A percentile compares a stretch with the other conserved stretches of the same genome.
Evolutionary conservation across 2,888 invertebrate genomes (phyloP).

Genomic region (Tolmerus cingulatus): DNA sequence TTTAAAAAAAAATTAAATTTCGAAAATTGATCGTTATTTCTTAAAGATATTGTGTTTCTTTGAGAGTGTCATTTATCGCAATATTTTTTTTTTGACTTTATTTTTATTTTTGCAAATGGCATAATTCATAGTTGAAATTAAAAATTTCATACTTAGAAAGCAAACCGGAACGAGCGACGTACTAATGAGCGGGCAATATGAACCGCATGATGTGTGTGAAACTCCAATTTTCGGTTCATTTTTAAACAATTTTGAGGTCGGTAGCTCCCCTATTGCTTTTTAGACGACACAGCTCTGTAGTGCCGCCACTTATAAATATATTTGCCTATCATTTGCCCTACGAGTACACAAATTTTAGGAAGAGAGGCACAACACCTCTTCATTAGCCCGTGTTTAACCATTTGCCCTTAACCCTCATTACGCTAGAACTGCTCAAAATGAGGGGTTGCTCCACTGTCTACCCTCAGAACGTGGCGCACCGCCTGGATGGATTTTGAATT

Average conservation of each 20-base stretch:
- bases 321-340: not conserved
- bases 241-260: not conserved
- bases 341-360: not conserved
- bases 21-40: too few species aligned
- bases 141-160: not conserved
- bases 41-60: too few species aligned
- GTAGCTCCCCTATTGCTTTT: not conserved
- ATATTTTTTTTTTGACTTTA: too few species aligned
- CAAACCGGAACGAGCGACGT: not conserved
- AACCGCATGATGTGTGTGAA: not conserved
- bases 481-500: not conserved
- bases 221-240: not conserved
- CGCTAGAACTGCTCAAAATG: not conserved
- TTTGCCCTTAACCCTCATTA: not conserved
- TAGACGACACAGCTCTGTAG: not conserved
- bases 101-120: too few species aligned
- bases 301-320: not conserved
- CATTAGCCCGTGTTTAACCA: not conserved
- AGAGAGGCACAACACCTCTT: not conserved
- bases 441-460: not conserved
- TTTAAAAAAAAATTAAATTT: too few species aligned
- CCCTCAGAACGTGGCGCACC: not conserved
- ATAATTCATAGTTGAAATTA: not conserved
- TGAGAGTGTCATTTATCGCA: too few species aligned
- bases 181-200: not conserved